Evolutionary conservation across 2,113 vertebrate species (phyloP), one percentile per base, ranked within the genome.

Genomic region (Pedionomus torquatus): DNA sequence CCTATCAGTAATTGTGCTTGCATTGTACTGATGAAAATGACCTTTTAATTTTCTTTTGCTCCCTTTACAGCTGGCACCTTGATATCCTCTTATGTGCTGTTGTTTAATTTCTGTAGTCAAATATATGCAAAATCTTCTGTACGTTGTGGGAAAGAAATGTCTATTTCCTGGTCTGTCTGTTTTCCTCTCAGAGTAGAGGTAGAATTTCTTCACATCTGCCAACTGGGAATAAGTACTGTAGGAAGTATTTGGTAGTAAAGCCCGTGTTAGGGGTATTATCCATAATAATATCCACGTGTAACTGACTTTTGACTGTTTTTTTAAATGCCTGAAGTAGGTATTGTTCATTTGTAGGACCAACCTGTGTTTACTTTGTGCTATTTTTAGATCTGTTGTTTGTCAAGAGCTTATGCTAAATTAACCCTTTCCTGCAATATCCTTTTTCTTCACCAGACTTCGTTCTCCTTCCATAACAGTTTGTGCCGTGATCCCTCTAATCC

Each of bases 381-480:
- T 30, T 54, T 74, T 77, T 91, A 74, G 5, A 60, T 18, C 8
- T 84, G n/a, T 43, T 76, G 17, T 72, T 87, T 72, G 76, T 88
- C 39, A 83, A 28, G 65, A 80, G 28, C 43, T 57, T 89, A 19
- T 48, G 75, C n/a, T 44, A 58, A 87, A 68, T 66, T 70, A 89
- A 49, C 31, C 6, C 11, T 76, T 7, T 80, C 48, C 63, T 83
- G 30, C 26, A 37, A 31, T 49, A 18, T 44, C 31, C 20, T 72
- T 75, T 86, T 89, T 43, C 30, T 35, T 79, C 33, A 35, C 9
- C 10, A 19, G 16, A 35, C 48, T 91, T 83, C 2, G 0, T 48
- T 60, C 52, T 79, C 21, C 31, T 80, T 72, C 48, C 9, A 3
- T 83, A 43, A 33, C 31, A 60, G n/a, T 26, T 15, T 0, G 0